Percentiles rank a stretch among this genome's conserved stretches.
phyloP scores from a whole-genome alignment of 2,888 invertebrate species.

The Dicranocentrus wangi region DNA sequence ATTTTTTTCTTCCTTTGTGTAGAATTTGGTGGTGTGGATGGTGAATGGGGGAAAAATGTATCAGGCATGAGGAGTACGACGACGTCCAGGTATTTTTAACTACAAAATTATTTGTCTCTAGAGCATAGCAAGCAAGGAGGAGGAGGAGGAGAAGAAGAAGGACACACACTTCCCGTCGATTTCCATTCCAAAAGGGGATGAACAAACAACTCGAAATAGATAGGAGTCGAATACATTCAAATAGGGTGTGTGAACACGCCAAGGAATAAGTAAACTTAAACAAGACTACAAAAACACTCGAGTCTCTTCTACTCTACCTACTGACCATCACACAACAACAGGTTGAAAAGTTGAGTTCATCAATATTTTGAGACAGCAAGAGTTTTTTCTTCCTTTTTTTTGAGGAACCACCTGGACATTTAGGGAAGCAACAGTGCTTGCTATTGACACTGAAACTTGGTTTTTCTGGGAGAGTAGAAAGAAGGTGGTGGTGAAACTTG shows the following conservation, averaged over 20 bases:
- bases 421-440: conserved; percentile 45
- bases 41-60: not conserved
- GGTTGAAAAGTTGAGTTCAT: conserved; percentile 10
- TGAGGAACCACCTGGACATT: not conserved
- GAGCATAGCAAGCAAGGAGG: no score
- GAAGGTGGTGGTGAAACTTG: conserved; percentile 1
- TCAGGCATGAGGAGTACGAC: not conserved
- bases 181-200: not conserved
- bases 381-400: not conserved
- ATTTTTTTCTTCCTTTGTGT: conserved; percentile 2
- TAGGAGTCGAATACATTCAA: no score
- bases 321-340: conserved; percentile 4
- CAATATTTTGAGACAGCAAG: not conserved
- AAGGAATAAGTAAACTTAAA: not conserved
- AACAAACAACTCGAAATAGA: no score
- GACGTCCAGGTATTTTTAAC: no score
- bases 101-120: no score
- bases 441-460: conserved; percentile 24
- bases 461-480: not conserved
- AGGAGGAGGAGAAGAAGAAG: no score
- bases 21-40: not conserved
- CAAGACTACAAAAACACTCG: no score
- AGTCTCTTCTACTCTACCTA: not conserved
- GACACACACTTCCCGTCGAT: not conserved
- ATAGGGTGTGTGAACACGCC: not conserved